Percentiles rank a stretch among this genome's conserved stretches.
Conservation (phyloP, 2,797 vertebrate species). For the Hoplostethus atlanticus region DNA sequence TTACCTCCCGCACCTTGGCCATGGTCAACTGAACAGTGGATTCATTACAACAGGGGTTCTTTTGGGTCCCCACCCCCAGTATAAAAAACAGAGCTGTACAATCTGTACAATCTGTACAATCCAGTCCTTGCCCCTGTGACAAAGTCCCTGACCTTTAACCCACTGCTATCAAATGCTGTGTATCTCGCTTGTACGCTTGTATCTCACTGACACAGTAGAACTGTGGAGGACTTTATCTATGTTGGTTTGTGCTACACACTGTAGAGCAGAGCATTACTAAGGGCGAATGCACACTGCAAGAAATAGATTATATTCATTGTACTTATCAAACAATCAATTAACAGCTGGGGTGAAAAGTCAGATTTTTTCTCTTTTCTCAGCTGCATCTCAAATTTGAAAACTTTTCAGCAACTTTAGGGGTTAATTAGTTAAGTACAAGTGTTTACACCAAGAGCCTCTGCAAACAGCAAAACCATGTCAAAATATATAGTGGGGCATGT, state of each 20-base stretch:
- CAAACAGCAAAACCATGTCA: no score
- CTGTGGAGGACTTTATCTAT: background rate
- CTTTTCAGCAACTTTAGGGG: background rate
- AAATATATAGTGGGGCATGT: no score
- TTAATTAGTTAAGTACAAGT: background rate
- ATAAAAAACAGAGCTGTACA: background rate
- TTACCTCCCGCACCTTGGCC: background rate
- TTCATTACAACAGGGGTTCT: background rate
- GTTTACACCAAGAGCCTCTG: no score
- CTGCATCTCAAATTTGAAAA: background rate
- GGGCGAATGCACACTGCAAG: background rate
- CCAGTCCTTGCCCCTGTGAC: background rate
- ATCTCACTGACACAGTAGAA: conserved; percentile 3
- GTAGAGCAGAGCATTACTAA: background rate
- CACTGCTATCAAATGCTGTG: conserved; percentile 12
- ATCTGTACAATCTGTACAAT: background rate
- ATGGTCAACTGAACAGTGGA: background rate
- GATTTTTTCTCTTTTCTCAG: background rate
- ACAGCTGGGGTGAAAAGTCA: no score
- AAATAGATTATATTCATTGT: background rate
- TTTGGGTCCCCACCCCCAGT: background rate
- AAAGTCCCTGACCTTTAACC: background rate
- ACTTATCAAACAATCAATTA: background rate
- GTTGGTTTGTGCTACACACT: background rate
- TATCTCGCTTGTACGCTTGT: background rate